Evolutionary conservation across 1,140 invertebrate genomes (phyloP).

Genomic region (Stenopsyche tienmushanensis): DNA sequence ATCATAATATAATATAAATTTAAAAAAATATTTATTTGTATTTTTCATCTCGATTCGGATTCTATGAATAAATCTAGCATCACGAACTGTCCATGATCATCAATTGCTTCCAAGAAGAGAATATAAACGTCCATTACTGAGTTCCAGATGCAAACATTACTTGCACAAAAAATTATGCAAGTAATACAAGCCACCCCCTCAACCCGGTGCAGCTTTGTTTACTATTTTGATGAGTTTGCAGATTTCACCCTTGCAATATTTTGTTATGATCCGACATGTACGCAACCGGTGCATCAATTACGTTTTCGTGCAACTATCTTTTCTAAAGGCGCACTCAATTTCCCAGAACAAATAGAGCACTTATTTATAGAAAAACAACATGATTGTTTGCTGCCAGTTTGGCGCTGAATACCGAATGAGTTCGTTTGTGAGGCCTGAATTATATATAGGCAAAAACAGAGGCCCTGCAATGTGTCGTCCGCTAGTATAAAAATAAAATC

Average conservation of each 20-base stretch:
- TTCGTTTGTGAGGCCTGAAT: slow-evolving; percentile 36
- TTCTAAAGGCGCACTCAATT: neutral
- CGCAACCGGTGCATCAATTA: slow-evolving; percentile 38
- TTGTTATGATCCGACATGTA: slow-evolving; percentile 32
- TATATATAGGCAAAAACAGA: slow-evolving; percentile 27
- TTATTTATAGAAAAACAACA: neutral
- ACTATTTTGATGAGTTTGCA: slow-evolving; percentile 58
- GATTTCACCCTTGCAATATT: slow-evolving; percentile 44
- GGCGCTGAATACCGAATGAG: neutral
- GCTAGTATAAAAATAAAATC: slow-evolving; percentile 28
- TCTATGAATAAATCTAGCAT: too few relatives aligned
- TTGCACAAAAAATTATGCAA: slow-evolving; percentile 37
- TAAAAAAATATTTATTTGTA: neutral
- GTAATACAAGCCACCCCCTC: slow-evolving; percentile 30
- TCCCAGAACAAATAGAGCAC: neutral
- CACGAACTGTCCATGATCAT: slow-evolving; percentile 6
- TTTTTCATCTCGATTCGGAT: too few relatives aligned
- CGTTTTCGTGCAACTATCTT: slow-evolving; percentile 20
- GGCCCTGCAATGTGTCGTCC: slow-evolving; percentile 29
- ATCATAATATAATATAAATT: slow-evolving; percentile 2
- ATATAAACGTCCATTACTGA: slow-evolving; percentile 33
- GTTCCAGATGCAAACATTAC: slow-evolving; percentile 41
- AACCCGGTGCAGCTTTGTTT: slow-evolving; percentile 52
- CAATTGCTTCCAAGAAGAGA: slow-evolving; percentile 11
- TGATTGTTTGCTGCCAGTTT: neutral